Percentiles rank a stretch among this genome's conserved stretches.
phyloP scores from a whole-genome alignment of 2,113 vertebrate genomes.

The Tautogolabrus adspersus region DNA sequence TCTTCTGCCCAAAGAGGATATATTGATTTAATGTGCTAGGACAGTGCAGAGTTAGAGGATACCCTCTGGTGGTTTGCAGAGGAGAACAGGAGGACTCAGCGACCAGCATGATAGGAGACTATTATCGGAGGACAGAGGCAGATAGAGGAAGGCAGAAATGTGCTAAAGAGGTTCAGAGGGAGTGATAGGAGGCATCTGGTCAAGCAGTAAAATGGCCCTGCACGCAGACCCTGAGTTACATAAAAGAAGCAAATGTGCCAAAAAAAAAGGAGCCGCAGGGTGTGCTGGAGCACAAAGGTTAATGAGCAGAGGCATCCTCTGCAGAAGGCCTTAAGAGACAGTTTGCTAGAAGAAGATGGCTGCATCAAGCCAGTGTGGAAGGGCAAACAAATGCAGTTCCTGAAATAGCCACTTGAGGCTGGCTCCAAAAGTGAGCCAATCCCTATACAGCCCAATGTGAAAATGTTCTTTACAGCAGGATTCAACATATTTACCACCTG shows the following conservation, averaged over 20 bases:
- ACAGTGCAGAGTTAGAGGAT: constrained; percentile 62
- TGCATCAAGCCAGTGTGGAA: neutral
- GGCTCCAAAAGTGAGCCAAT: neutral
- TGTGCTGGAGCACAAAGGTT: constrained; percentile 7
- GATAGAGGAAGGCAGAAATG: constrained; percentile 15
- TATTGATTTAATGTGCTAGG: constrained; percentile 71
- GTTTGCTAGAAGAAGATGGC: constrained; percentile 2
- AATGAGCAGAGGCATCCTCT: constrained; percentile 3
- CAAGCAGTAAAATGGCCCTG: constrained; percentile 49
- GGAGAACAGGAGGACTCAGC: constrained; percentile 62
- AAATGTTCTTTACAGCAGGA: too few species aligned
- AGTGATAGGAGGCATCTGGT: constrained; percentile 59
- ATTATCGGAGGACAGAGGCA: constrained; percentile 58
- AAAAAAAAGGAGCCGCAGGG: constrained; percentile 5
- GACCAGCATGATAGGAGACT: constrained; percentile 55
- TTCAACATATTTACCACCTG: too few species aligned
- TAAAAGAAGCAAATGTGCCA: constrained; percentile 43
- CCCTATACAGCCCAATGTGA: neutral
- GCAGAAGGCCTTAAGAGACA: constrained; percentile 33
- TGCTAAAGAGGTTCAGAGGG: constrained; percentile 39
- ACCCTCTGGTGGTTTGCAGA: constrained; percentile 69
- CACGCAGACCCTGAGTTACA: constrained; percentile 37
- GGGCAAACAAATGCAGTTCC: neutral
- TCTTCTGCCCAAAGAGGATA: constrained; percentile 49
- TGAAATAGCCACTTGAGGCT: neutral